Conservation (phyloP, 2,113 vertebrate genomes). For the Gallinago paraguaiae region DNA sequence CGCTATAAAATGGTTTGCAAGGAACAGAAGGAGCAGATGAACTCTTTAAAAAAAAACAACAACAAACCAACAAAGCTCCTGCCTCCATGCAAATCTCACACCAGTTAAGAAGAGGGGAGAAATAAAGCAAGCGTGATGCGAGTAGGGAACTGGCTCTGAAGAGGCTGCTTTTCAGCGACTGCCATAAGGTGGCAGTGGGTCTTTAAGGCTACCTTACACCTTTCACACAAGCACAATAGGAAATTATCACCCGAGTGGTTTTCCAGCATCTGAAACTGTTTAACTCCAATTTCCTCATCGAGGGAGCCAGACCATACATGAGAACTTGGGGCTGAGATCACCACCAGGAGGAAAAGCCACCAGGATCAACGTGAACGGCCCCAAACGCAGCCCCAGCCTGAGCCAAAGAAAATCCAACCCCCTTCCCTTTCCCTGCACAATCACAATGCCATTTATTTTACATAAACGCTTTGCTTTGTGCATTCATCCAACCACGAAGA, state of each 20-base stretch:
- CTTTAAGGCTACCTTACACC: constrained; percentile 63
- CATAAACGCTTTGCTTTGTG: not conserved
- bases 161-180: constrained; percentile 51
- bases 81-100: constrained; percentile 24
- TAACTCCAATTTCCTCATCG: constrained; percentile 26
- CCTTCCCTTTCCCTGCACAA: not conserved
- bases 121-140: not conserved
- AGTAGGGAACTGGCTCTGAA: not conserved
- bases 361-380: not conserved
- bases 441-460: not conserved
- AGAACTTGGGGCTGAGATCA: not conserved
- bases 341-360: not conserved
- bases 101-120: not conserved
- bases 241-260: constrained; percentile 34
- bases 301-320: not conserved
- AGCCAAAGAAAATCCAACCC: constrained; percentile 6
- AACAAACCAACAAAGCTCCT: constrained; percentile 8
- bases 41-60: constrained; percentile 11
- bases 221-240: constrained; percentile 50
- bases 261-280: constrained; percentile 39
- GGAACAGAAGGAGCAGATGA: constrained; percentile 50
- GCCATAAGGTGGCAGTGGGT: constrained; percentile 68
- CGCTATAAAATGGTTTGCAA: not conserved
- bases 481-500: constrained; percentile 24
- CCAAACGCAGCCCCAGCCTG: not conserved